Conservation (phyloP, 2,113 vertebrate species). For the Tachysurus vachellii region DNA sequence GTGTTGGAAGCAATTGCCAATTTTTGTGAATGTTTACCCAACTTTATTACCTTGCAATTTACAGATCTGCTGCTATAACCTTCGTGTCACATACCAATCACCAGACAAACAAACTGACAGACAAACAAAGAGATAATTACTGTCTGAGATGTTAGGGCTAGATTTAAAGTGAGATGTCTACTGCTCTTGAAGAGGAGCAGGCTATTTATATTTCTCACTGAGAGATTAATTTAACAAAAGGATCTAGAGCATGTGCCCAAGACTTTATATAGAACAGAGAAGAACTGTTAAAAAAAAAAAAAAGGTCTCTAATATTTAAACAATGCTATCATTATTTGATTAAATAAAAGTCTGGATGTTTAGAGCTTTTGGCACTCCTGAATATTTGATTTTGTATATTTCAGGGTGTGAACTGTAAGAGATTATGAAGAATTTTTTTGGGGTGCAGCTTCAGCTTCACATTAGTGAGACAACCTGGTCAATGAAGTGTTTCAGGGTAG, state of each 20-base stretch:
- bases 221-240: neutral
- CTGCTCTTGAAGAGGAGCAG: neutral
- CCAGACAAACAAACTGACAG: neutral
- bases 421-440: neutral
- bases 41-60: too few relatives aligned
- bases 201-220: neutral
- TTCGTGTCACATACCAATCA: too few relatives aligned
- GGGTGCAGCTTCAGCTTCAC: neutral
- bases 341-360: neutral
- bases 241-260: neutral
- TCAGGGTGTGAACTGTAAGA: neutral
- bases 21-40: too few relatives aligned
- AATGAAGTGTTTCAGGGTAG: neutral
- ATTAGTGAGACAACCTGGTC: neutral
- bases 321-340: neutral
- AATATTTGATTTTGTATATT: neutral
- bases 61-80: too few relatives aligned
- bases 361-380: neutral
- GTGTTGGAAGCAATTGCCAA: too few relatives aligned
- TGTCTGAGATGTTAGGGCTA: neutral
- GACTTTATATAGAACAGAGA: neutral
- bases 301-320: neutral
- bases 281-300: neutral
- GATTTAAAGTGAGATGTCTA: neutral
- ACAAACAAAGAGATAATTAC: neutral